These are phyloP conservation scores for Stenotaenia linearis DNA, from an alignment of 2,888 invertebrate species.

Conservation along the genomic window DNA sequence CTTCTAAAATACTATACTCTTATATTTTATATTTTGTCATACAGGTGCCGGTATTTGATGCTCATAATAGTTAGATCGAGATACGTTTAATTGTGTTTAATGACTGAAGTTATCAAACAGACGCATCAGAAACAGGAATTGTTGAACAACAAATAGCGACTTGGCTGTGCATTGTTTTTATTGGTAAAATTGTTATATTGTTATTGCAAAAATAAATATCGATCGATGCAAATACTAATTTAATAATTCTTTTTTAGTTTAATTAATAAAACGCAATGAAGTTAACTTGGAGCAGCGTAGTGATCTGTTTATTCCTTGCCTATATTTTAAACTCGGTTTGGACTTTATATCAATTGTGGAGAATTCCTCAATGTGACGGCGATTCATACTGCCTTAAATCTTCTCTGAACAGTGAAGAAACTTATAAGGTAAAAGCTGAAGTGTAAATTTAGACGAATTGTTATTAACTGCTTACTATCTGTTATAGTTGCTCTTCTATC, in stretches of 20 bases:
- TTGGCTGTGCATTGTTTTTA: too few species aligned
- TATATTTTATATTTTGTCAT: too few species aligned
- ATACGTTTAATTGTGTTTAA: too few species aligned
- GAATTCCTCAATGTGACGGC: not conserved
- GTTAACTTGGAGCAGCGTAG: not conserved
- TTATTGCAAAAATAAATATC: too few species aligned
- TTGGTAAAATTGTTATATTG: too few species aligned
- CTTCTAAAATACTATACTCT: too few species aligned
- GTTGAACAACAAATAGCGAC: too few species aligned
- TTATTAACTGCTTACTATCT: not conserved
- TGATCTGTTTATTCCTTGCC: not conserved
- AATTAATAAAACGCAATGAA: not conserved
- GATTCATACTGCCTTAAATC: not conserved
- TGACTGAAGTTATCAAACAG: too few species aligned
- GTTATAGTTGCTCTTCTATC: not conserved
- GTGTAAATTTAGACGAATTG: not conserved
- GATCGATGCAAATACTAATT: too few species aligned
- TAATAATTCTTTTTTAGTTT: not conserved
- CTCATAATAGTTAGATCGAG: too few species aligned
- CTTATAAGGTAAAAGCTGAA: not conserved
- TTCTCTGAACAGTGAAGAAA: not conserved
- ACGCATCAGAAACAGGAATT: too few species aligned
- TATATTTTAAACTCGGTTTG: slow-evolving; percentile 18
- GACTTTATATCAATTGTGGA: slow-evolving; percentile 12
- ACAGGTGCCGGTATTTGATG: too few species aligned